Evolutionary conservation across 2,888 invertebrate genomes (phyloP), one percentile per base, ranked within the genome.

Genomic region (Aphelenchoides bicaudatus): DNA sequence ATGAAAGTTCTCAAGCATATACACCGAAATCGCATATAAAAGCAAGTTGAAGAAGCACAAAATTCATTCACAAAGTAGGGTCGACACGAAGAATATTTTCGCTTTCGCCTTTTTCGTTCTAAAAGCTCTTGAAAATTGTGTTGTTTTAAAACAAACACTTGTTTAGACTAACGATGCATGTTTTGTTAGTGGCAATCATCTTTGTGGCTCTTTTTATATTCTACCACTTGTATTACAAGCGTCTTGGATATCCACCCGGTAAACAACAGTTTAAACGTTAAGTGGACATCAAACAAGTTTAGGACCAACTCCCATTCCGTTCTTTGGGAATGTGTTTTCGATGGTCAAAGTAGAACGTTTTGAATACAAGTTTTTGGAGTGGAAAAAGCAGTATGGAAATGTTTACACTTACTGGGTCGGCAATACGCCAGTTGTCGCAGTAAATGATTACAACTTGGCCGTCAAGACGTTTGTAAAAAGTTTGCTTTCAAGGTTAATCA

Each of bases 341-440:
- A 19, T 51, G 16, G 21, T 25, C n/a, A 6, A 25, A 3, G 16
- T 21, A 2, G 21, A 16, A 6, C 48, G 51, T 6, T 48, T 27
- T 27, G 49, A 53, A 10, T 13, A 48, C 19, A 8, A 31, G 31
- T 53, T 53, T 25, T 3, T 19, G 3, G 51, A 51, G 25, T 51
- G 52, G 52, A 5, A 3, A 3, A 21, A 55, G 19, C 3, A 53
- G n/a, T 56, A 55, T 23, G 56, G 56, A 16, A 6, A 25, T 13
- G 31, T 55, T 13, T 56, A 8, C 54, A 55, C 56, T 2, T 55
- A 39, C 28, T 55, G 54, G 54, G 19, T 59, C 10, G 61, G 61
- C 55, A 19, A 16, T 8, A 8, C 51, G n/a, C 51, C 51, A 10
- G 10, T 51, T 46, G 21, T 51, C 19, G 48, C 50, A n/a, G 10